Evolutionary conservation across 2,888 invertebrate genomes (phyloP).

Genomic region (Polyploca ridens): DNA sequence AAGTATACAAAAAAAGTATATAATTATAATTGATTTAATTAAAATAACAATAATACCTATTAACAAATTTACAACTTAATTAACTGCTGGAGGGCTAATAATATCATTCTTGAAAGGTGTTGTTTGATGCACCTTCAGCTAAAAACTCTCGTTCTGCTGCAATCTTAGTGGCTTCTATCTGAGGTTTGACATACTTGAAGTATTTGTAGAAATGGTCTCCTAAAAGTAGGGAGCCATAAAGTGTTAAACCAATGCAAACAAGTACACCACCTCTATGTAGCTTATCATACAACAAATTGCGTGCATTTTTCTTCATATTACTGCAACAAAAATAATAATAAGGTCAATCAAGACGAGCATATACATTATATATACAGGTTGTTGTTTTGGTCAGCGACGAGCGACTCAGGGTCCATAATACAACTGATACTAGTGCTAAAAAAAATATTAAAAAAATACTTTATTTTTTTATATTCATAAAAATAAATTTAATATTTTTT

Average conservation of each 20-base stretch:
- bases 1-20: background rate
- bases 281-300: slow-evolving; percentile 70
- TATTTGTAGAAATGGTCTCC: slow-evolving; percentile 73
- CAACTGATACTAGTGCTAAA: no score
- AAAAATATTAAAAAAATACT: no score
- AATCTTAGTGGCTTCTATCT: slow-evolving; percentile 60
- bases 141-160: slow-evolving; percentile 75
- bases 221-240: slow-evolving; percentile 60
- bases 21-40: slow-evolving; percentile 38
- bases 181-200: slow-evolving; percentile 71
- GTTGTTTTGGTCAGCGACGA: no score
- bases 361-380: no score
- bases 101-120: slow-evolving; percentile 47
- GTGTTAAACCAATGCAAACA: slow-evolving; percentile 73
- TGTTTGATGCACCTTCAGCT: slow-evolving; percentile 77
- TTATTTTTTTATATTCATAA: no score
- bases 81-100: slow-evolving; percentile 22
- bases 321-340: slow-evolving; percentile 35
- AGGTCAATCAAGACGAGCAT: no score
- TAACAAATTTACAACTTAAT: slow-evolving; percentile 44
- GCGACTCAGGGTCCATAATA: no score
- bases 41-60: slow-evolving; percentile 31
- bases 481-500: no score
- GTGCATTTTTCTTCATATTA: slow-evolving; percentile 75
- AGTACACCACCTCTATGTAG: slow-evolving; percentile 77